Percentiles rank a stretch among this genome's conserved stretches.
Conservation (phyloP, 2,797 vertebrate genomes). For the Naso thynnoides region DNA sequence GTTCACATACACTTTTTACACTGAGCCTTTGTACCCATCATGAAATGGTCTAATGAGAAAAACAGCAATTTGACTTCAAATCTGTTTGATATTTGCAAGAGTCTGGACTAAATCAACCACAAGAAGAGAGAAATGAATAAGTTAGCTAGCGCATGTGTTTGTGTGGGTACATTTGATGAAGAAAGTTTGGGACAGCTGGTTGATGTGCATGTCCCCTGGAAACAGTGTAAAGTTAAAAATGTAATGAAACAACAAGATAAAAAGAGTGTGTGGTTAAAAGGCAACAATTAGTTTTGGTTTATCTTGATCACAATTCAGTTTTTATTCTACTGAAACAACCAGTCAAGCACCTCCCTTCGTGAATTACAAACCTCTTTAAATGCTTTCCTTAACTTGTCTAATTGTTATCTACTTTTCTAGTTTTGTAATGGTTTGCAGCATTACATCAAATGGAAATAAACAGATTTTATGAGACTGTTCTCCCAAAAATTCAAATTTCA, state of each 20-base stretch:
- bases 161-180: neutral
- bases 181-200: neutral
- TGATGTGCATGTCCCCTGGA: neutral
- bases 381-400: too few species aligned
- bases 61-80: slow-evolving; percentile 23
- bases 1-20: slow-evolving; percentile 42
- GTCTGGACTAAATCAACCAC: slow-evolving; percentile 39
- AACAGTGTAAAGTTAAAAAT: slow-evolving; percentile 4
- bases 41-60: slow-evolving; percentile 43
- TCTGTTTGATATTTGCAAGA: slow-evolving; percentile 46
- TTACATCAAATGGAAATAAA: neutral
- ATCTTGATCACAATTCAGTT: neutral
- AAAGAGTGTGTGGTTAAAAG: neutral
- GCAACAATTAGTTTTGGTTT: neutral
- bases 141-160: neutral
- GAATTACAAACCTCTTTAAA: neutral
- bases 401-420: too few species aligned
- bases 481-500: neutral
- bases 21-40: slow-evolving; percentile 30
- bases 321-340: neutral
- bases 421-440: too few species aligned
- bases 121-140: neutral
- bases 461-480: neutral
- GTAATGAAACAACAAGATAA: neutral
- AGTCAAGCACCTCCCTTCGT: neutral